Base-by-base conservation (phyloP, 2,888 invertebrate species). In the Syrphus vitripennis region DNA sequence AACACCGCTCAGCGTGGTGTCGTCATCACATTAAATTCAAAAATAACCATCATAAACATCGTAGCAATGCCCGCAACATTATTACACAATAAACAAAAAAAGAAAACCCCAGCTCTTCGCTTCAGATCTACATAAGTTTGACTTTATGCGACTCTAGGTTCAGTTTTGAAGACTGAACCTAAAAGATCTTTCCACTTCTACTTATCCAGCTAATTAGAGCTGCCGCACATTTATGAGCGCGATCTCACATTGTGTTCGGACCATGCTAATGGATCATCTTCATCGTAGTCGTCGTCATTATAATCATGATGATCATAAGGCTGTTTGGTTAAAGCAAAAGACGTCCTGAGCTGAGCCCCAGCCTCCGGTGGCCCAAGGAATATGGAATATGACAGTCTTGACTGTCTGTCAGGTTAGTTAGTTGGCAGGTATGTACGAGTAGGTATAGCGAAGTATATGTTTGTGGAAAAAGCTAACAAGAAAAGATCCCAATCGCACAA, bases 131-230 rank as follows among this genome's bases (percentile, higher is more conserved):
- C 12, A 1, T 1, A 21, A 4, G n/a, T 40, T 6, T 4, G 34
- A 37, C 7, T n/a, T 6, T n/a, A n/a, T 55, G 31, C 10, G 16
- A 19, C 26, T 53, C 34, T 45, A 31, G 29, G 16, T 37, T 63
- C 55, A 37, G 24, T 40, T 40, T 34, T 29, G 67, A 37, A 40
- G 59, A 45, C 29, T 70, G 42, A 29, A 61, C 40, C 26, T 40
- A 16, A 80, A 90, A 89, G 89, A 88, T 89, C 88, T 88, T 83
- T 87, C 90, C 91, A 91, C 91, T 91, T 91, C 89, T 90, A 91
- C 89, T 91, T 91, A 91, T 90, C 90, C 91, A 89, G 87, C 90
- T 91, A 91, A 91, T 91, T 92, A 92, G 91, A 90, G 89, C 89
- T 90, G 91, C 90, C 90, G 91, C 90, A 90, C 90, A 90, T 91